Evolutionary conservation across 2,888 invertebrate species (phyloP), one percentile per base, ranked within the genome.

Genomic region (Plagiodera versicolora): DNA sequence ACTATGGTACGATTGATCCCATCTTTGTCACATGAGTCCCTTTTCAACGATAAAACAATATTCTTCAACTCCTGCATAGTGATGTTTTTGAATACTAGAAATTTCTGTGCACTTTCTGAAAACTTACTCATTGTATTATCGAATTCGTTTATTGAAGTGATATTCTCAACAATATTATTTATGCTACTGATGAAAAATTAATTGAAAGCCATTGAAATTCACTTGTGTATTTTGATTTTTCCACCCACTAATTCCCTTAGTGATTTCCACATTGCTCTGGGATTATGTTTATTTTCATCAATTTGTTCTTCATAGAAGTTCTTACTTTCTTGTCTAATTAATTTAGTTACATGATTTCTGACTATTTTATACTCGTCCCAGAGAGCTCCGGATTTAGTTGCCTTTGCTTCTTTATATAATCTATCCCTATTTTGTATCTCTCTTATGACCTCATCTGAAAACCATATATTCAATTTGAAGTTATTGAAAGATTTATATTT

Each of bases 301-400:
- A 46, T 46, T 17, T 46, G n/a, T 46, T 14, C n/a, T 46, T 46
- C 46, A 14, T 24, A 24, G 6, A 5, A 24, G 16, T n/a, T 46
- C 14, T 46, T n/a, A 14, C 16, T 46, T 46, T 46, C 46, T 16
- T 16, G n/a, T 46, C 24, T 3, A 5, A 6, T 6, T 4, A 2
- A 19, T 17, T 46, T 46, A 18, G 8, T 46, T 17, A 46, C 44
- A 1, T n/a, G 14, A 44, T 44, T 44, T n/a, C n/a, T 10, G 14
- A 16, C 19, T 17, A 46, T 46, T 46, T 46, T 46, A 46, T 46
- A 46, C 18, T 46, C 19, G 18, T 46, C 46, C 46, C 46, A 46
- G 46, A 2, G 17, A 46, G 8, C 1, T 46, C 18, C 6, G 16
- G 18, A 5, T 46, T 46, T 46, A 6, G 44, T 46, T 46, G 16